Evolutionary conservation across 2,113 vertebrate species (phyloP), one percentile per base, ranked within the genome.

Genomic region (Anseranas semipalmata): DNA sequence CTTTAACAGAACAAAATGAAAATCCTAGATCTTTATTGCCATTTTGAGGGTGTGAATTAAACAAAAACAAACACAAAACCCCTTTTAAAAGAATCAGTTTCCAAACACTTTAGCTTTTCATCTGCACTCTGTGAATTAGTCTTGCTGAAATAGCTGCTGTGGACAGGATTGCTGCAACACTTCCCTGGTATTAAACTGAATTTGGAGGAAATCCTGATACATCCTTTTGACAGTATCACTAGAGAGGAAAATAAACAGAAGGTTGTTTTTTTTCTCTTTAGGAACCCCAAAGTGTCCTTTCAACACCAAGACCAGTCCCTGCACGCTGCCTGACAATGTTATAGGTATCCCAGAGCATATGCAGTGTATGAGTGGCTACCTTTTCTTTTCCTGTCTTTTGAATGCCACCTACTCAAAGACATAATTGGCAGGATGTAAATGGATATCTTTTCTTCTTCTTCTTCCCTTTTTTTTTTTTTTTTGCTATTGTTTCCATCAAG

Each of bases 111-210:
- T 5, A 39, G 62, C 24, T 72, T 88, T 79, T 79, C 15, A 35
- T 48, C 15, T 22, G 66, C n/a, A 71, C 32, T 10, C 9, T 50
- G 35, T 46, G 37, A 74, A 66, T 66, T 48, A 46, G 41, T 74
- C 45, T 62, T 78, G 55, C 82, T 90, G 37, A 32, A 58, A 21
- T 1, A 87, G 32, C 55, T 94, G 74, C 60, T 14, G 17, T 53
- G 59, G 33, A 24, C 58, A 78, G 41, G 20, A 71, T 35, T 82
- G 27, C 56, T 94, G 33, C 35, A 66, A 28, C 84, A 65, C 53
- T 48, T 50, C 17, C 50, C 37, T 0, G 0, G 5, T 7, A 13
- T 22, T 33, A 32, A 78, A 17, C 50, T 65, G 62, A 37, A 20
- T 52, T 39, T n/a, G 7, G 9, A 72, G 60, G 60, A 88, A 75